phyloP scores from a whole-genome alignment of 2,113 vertebrate genomes.

The Macrotis lagotis region DNA sequence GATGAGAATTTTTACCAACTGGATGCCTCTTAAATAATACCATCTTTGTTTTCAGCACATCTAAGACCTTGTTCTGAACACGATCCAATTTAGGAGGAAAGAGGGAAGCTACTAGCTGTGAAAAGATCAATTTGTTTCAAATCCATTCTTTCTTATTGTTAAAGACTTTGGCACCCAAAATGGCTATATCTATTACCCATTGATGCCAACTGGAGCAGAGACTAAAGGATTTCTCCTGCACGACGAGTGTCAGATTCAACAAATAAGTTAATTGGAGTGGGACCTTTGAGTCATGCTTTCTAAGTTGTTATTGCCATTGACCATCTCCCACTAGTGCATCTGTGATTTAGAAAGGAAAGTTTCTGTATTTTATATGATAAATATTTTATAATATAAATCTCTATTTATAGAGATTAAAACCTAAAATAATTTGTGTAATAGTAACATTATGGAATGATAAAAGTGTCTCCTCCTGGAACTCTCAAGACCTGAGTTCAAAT shows the following conservation, averaged over 20 bases:
- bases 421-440: background rate
- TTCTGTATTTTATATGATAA: background rate
- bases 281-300: slow-evolving; percentile 40
- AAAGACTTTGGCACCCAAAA: slow-evolving; percentile 50
- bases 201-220: slow-evolving; percentile 73
- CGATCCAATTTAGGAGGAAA: slow-evolving; percentile 55
- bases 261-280: slow-evolving; percentile 46
- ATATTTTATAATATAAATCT: background rate
- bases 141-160: slow-evolving; percentile 55
- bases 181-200: slow-evolving; percentile 54
- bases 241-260: background rate
- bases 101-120: slow-evolving; percentile 71
- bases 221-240: slow-evolving; percentile 55
- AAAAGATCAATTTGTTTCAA: slow-evolving; percentile 78
- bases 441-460: background rate
- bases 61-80: slow-evolving; percentile 61
- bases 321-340: background rate
- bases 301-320: background rate
- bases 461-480: background rate
- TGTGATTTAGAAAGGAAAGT: background rate
- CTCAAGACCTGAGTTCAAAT: background rate
- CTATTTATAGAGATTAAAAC: background rate
- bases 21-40: slow-evolving; percentile 59
- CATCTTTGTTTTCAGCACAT: slow-evolving; percentile 67
- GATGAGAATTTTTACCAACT: background rate